Base-by-base conservation (phyloP, 2,888 invertebrate genomes). In the Taenaris catops region DNA sequence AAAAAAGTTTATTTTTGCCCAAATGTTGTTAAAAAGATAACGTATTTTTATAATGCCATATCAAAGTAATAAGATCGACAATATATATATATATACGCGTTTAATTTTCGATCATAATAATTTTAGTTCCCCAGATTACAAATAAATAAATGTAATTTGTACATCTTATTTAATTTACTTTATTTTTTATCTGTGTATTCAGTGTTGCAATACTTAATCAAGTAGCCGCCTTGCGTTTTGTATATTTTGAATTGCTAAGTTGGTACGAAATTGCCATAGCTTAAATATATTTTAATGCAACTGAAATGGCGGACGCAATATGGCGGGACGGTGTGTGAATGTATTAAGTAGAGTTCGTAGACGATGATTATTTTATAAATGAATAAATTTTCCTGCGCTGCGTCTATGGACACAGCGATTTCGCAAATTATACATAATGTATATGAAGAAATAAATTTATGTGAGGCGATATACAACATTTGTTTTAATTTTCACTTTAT, bases 371-470 rank as follows among this genome's bases (percentile, higher is more conserved):
- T 79, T 84, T 81, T 81, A 70, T 81, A 73, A 78, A 59, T 18
- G 33, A 42, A 39, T 34, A 38, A 69, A 60, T 14, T 20, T 59
- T 68, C 79, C 81, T 76, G 71, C 80, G 72, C 74, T 75, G 70
- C 76, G 80, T 73, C 76, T 75, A 78, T 74, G 74, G 81, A 66
- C 81, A 83, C 81, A 79, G 81, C 81, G 83, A 83, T 83, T 84
- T 84, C 84, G 84, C 78, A 79, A 72, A 78, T 78, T 84, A 83
- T 86, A 86, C 83, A 84, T 84, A 84, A 54, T 84, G 83, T 86
- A 86, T 86, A 84, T 86, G 84, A 71, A 73, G 76, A 80, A 86
- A 83, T 83, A 84, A 83, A 84, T 83, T 79, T 84, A 86, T 86
- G 84, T 86, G 83, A 84, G 73, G 83, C 79, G 79, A 78, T 76